phyloP scores from a whole-genome alignment of 2,113 vertebrate species.

The Redunca redunca region DNA sequence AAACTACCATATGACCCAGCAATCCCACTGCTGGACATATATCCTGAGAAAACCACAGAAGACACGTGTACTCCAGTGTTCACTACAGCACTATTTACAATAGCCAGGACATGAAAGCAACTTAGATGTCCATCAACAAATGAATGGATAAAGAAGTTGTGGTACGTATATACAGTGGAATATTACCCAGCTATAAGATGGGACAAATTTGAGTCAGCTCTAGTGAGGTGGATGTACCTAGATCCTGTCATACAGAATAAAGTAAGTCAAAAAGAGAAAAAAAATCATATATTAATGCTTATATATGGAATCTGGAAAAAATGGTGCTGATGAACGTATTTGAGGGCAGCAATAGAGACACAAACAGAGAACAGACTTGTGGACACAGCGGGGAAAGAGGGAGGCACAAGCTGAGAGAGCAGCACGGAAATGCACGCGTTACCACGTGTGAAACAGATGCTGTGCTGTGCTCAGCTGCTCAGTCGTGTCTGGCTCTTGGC shows the following conservation, averaged over 20 bases:
- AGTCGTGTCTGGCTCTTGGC: background rate
- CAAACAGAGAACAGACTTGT: background rate
- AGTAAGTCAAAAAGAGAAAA: background rate
- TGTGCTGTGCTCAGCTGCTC: background rate
- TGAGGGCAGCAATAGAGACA: background rate
- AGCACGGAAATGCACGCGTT: fast-evolving
- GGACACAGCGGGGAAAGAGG: background rate
- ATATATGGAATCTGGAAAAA: background rate
- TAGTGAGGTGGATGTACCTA: background rate
- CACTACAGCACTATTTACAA: background rate
- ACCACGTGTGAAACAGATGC: background rate
- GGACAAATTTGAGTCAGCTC: background rate
- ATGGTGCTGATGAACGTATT: background rate
- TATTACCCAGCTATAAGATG: background rate
- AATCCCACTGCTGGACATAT: background rate
- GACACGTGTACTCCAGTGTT: background rate
- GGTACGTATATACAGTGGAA: background rate
- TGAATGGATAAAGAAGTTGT: background rate
- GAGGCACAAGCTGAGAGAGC: background rate
- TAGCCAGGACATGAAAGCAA: background rate
- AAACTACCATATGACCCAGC: background rate
- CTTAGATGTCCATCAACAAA: background rate
- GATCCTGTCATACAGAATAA: background rate
- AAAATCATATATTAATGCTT: background rate
- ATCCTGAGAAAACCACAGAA: background rate